These are phyloP conservation scores for Polymixis flavicincta DNA, from an alignment of 2,888 invertebrate genomes.

Conservation along the genomic window DNA sequence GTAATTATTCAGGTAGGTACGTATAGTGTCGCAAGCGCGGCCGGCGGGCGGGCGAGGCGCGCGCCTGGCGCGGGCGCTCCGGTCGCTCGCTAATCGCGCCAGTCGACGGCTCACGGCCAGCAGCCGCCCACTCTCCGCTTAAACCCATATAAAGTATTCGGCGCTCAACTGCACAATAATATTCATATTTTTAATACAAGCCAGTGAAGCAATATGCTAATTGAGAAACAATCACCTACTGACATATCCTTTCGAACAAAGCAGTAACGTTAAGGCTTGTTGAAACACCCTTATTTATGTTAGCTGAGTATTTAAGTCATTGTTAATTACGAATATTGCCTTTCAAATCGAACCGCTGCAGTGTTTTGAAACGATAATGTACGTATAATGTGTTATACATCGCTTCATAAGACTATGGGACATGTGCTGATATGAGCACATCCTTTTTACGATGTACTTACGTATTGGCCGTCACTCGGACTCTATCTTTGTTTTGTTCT, in stretches of 20 bases:
- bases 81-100: constrained; percentile 80
- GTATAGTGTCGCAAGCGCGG: constrained; percentile 79
- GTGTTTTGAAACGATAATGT: constrained; percentile 56
- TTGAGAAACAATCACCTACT: constrained; percentile 78
- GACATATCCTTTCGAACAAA: constrained; percentile 65
- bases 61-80: constrained; percentile 65
- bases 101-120: constrained; percentile 86
- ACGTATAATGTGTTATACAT: constrained; percentile 8
- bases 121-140: constrained; percentile 88
- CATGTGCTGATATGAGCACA: constrained; percentile 50
- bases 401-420: constrained; percentile 23
- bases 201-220: constrained; percentile 83
- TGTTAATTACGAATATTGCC: constrained; percentile 52
- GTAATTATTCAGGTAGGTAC: constrained; percentile 79
- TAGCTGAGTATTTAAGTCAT: constrained; percentile 36
- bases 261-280: constrained; percentile 50
- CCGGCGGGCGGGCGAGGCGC: constrained; percentile 47
- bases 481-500: constrained; percentile 30
- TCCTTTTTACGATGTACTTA: constrained; percentile 47
- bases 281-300: constrained; percentile 60
- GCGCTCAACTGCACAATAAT: constrained; percentile 82
- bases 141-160: constrained; percentile 88
- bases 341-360: constrained; percentile 41
- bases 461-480: constrained; percentile 12
- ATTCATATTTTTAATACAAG: constrained; percentile 86